phyloP scores from a whole-genome alignment of 1,140 invertebrate genomes.

The Macrobrachium rosenbergii region DNA sequence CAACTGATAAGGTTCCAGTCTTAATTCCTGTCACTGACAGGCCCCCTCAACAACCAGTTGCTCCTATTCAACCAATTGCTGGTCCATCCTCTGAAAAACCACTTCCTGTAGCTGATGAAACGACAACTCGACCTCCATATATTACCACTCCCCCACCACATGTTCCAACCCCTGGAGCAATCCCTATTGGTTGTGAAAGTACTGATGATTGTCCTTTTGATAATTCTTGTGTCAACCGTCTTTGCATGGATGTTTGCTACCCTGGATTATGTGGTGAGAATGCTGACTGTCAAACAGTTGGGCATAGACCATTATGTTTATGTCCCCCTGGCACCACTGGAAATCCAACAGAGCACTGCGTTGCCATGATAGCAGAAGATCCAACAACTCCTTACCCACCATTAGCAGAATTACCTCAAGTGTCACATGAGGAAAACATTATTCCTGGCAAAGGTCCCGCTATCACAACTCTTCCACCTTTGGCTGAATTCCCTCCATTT shows the following conservation, averaged over 20 bases:
- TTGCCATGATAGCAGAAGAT: constrained; percentile 46
- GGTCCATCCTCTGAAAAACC: constrained; percentile 42
- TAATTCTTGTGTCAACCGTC: constrained; percentile 72
- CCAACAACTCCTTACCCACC: constrained; percentile 16
- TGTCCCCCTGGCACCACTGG: constrained; percentile 68
- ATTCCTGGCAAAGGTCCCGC: constrained; percentile 68
- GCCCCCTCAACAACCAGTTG: constrained; percentile 1
- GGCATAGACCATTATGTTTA: constrained; percentile 84
- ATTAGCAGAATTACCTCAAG: neutral
- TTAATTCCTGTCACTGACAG: constrained; percentile 25
- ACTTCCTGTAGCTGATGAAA: constrained; percentile 37
- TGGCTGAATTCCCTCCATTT: too few species aligned
- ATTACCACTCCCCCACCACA: constrained; percentile 80
- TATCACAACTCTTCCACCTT: constrained; percentile 75
- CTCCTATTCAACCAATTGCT: constrained; percentile 33
- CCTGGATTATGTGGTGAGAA: constrained; percentile 76
- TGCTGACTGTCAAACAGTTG: constrained; percentile 84
- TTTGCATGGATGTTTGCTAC: constrained; percentile 76
- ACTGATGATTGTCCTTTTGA: constrained; percentile 73
- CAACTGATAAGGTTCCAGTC: constrained; percentile 37
- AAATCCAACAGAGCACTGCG: constrained; percentile 71
- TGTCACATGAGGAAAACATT: neutral
- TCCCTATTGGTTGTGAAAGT: constrained; percentile 79
- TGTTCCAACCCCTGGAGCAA: constrained; percentile 84
- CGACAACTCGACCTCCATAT: constrained; percentile 70